These are phyloP conservation scores for Macrotus californicus DNA, from an alignment of 2,113 vertebrate genomes.

Conservation along the genomic window DNA sequence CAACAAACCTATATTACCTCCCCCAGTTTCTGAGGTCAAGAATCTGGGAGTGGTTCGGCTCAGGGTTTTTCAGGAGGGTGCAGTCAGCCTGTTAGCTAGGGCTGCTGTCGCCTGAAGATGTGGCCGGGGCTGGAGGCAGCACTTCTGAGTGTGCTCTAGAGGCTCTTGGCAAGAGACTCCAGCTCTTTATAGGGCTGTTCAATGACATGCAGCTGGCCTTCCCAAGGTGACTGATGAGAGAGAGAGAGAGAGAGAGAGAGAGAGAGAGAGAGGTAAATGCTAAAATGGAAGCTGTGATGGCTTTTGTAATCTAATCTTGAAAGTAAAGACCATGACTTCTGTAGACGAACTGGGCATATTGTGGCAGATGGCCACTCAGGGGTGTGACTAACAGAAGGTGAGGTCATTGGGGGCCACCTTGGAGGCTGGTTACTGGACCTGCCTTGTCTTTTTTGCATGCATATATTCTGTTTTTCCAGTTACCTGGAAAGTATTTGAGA, in stretches of 20 bases:
- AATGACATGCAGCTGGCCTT: background rate
- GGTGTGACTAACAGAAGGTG: background rate
- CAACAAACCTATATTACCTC: background rate
- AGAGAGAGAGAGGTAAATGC: background rate
- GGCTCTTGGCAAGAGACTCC: background rate
- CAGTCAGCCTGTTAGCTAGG: background rate
- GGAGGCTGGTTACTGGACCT: background rate
- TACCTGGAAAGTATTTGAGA: background rate
- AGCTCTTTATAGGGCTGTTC: background rate
- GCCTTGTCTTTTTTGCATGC: background rate
- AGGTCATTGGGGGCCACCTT: background rate
- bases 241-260: background rate
- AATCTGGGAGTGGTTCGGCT: background rate
- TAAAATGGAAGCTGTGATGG: background rate
- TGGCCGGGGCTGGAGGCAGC: background rate
- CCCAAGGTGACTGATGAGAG: background rate
- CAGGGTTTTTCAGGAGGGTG: background rate
- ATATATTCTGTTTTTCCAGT: background rate
- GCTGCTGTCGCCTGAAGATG: background rate
- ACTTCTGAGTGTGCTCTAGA: background rate
- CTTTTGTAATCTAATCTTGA: background rate
- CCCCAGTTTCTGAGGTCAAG: background rate
- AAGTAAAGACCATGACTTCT: background rate
- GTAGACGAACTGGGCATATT: fast-evolving
- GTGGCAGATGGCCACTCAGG: background rate